phyloP scores from a whole-genome alignment of 2,797 vertebrate genomes.

The Paguma larvata region DNA sequence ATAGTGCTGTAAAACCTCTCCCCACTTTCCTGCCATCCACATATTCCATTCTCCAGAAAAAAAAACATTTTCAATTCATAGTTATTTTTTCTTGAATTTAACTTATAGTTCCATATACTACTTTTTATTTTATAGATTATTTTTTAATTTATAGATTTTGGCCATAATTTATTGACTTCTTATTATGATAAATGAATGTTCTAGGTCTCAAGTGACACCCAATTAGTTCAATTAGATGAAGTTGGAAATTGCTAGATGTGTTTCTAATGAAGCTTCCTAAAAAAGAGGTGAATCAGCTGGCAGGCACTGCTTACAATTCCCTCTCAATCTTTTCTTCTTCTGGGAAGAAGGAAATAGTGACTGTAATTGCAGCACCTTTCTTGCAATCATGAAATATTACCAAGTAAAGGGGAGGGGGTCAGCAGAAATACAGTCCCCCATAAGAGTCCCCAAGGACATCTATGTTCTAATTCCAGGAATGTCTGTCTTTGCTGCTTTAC shows the following conservation, averaged over 20 bases:
- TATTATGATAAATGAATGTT: neutral
- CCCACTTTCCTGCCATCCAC: neutral
- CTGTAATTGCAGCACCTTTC: neutral
- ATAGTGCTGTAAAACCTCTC: neutral
- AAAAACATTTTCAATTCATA: neutral
- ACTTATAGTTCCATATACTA: neutral
- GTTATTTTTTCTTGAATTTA: neutral
- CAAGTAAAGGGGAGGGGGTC: neutral
- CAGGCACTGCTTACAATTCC: neutral
- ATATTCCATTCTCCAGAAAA: neutral
- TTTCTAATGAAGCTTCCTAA: neutral
- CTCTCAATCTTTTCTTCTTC: neutral
- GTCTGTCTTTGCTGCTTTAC: neutral
- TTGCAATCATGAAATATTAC: neutral
- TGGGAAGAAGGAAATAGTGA: neutral
- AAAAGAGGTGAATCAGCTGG: neutral
- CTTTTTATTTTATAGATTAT: too few species aligned
- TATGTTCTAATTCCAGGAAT: neutral
- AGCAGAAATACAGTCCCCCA: neutral
- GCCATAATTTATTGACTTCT: neutral
- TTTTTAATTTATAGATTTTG: constrained; percentile 9
- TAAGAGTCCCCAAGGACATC: neutral
- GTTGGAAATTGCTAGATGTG: neutral
- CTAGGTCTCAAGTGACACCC: neutral
- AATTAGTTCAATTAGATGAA: neutral